phyloP scores from a whole-genome alignment of 2,888 invertebrate genomes.

The Alentia gelatinosa region DNA sequence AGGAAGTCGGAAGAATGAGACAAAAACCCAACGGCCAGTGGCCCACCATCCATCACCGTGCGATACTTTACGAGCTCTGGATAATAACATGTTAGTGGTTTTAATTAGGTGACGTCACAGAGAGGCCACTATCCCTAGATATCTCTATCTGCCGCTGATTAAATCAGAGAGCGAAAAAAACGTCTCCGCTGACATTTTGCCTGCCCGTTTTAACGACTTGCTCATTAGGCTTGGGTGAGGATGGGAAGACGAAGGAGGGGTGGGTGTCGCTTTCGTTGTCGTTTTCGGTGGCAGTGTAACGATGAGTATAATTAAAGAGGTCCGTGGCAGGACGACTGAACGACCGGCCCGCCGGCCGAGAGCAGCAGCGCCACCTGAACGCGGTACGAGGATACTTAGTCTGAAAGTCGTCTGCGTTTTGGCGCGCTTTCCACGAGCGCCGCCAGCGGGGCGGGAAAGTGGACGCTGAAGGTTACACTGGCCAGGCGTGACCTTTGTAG shows the following conservation, averaged over 20 bases:
- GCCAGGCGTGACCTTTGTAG: neutral
- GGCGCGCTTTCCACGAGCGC: neutral
- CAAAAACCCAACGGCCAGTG: neutral
- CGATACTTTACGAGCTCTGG: neutral
- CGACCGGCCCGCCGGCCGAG: too few species aligned
- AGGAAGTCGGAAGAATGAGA: too few species aligned
- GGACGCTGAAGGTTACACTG: neutral
- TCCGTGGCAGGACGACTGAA: too few species aligned
- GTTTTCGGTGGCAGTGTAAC: too few species aligned
- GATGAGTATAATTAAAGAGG: too few species aligned
- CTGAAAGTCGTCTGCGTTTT: neutral
- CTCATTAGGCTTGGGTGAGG: neutral
- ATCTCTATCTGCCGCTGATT: neutral
- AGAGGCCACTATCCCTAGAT: neutral
- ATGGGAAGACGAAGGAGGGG: too few species aligned
- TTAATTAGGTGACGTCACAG: slow-evolving; percentile 1
- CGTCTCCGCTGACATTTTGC: neutral
- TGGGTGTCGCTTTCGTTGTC: too few species aligned
- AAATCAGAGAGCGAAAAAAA: neutral
- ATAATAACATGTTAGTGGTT: neutral
- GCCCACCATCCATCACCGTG: neutral
- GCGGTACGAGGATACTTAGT: neutral
- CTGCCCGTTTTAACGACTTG: neutral
- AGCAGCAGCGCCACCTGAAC: neutral
- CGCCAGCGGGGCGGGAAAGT: neutral